Base-by-base conservation (phyloP, 1,140 invertebrate genomes). In the Euborellia annulipes region DNA sequence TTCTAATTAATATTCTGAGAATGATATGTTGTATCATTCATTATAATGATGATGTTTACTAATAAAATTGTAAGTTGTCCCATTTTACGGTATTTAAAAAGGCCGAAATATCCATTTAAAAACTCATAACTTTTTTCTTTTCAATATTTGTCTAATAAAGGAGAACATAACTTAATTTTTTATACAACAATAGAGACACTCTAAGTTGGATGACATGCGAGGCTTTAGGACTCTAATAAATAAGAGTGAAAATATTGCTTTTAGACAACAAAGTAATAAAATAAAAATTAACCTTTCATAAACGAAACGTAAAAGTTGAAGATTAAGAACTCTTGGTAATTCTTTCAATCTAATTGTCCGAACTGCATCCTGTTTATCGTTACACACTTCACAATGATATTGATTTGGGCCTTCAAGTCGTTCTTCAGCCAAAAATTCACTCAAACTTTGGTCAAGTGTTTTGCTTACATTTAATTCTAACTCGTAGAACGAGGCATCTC, bases 261-360 rank as follows among this genome's bases (percentile, higher is more conserved):
- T n/a, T n/a, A n/a, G n/a, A n/a, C n/a, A n/a, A 36, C 9, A 20
- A 37, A 7, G 37, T 46, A 42, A n/a, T n/a, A n/a, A 36, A 39
- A 43, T 40, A 44, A 20, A 36, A 37, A 49, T 48, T 58, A 62
- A 76, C 70, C 72, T 65, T 59, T 79, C 75, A 59, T 74, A 81
- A 0, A 79, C 71, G 61, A 80, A 82, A 52, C 78, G 60, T 47
- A 81, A 62, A 2, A 83, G 59, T 49, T 80, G 78, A 41, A 83
- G 65, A 58, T 80, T 79, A 6, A 83, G 61, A n/a, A 78, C 71
- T n/a, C 74, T 73, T n/a, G 79, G 79, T 6, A 82, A 62, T 4
- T 60, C 60, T 19, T 68, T 60, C 20, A 83, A 56, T 47, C 69
- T 62, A 48, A 79, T 79, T 44, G 67, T 68, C 32, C 78, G 57